These are phyloP conservation scores for Gadus macrocephalus DNA, from an alignment of 2,113 vertebrate species.

Conservation along the genomic window DNA sequence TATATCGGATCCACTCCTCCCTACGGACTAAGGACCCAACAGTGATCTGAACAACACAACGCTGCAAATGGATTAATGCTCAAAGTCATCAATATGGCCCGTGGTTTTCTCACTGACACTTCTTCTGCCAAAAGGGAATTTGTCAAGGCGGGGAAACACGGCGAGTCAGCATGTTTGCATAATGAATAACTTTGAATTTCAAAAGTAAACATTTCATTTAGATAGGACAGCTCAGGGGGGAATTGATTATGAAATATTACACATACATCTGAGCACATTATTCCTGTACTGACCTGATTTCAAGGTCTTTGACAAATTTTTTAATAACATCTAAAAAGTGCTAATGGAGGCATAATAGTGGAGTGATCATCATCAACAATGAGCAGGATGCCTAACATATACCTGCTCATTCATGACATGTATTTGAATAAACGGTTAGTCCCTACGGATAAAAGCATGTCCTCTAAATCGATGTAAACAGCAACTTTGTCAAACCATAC, in stretches of 20 bases:
- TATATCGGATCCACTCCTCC: too few species aligned
- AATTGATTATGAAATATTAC: slow-evolving; percentile 43
- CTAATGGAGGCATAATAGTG: too few species aligned
- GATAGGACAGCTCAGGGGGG: slow-evolving; percentile 11
- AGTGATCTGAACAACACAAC: too few species aligned
- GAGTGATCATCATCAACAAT: neutral
- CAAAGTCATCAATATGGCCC: neutral
- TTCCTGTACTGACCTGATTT: slow-evolving; percentile 19
- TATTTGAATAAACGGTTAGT: too few species aligned
- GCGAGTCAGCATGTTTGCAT: slow-evolving; percentile 39
- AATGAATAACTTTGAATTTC: slow-evolving; percentile 38
- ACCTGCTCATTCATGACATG: neutral
- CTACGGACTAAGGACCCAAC: too few species aligned
- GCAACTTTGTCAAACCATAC: too few species aligned
- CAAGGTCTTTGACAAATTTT: slow-evolving; percentile 16
- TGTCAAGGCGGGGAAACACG: slow-evolving; percentile 19
- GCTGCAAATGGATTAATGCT: neutral
- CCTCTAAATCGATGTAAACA: too few species aligned
- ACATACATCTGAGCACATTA: slow-evolving; percentile 13
- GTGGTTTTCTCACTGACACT: slow-evolving; percentile 27
- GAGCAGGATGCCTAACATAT: neutral
- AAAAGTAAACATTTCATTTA: slow-evolving; percentile 49
- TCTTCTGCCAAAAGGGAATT: slow-evolving; percentile 23
- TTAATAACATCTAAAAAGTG: slow-evolving; percentile 10
- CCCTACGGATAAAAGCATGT: too few species aligned